These are phyloP conservation scores for Triplophysa tibetana DNA, from an alignment of 2,113 vertebrate genomes.

Conservation along the genomic window DNA sequence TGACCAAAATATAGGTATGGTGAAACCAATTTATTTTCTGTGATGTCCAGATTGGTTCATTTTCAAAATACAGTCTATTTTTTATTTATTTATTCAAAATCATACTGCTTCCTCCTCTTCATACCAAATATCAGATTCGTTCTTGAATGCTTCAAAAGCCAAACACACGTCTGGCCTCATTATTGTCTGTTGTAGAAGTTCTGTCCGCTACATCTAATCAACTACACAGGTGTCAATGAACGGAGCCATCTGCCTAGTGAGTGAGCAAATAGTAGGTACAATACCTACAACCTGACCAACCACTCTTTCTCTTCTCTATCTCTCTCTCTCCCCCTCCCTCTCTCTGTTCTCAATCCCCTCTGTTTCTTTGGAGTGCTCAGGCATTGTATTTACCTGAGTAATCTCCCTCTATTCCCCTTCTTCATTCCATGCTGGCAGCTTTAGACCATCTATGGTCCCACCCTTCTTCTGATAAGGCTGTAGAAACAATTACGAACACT, in stretches of 20 bases:
- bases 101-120: background rate
- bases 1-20: no score
- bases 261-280: constrained; percentile 73
- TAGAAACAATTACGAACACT: constrained; percentile 14
- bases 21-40: no score
- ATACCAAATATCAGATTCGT: background rate
- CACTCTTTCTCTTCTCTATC: constrained; percentile 11
- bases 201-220: constrained; percentile 25
- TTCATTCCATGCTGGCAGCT: constrained; percentile 21
- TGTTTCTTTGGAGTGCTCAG: constrained; percentile 26
- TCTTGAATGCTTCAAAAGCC: background rate
- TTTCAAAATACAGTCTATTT: background rate
- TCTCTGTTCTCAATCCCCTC: constrained; percentile 31
- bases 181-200: constrained; percentile 23
- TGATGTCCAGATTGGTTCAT: background rate
- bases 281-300: constrained; percentile 70
- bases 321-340: constrained; percentile 38
- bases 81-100: background rate
- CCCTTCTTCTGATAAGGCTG: constrained; percentile 36
- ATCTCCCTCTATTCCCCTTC: constrained; percentile 16
- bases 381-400: constrained; percentile 25
- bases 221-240: constrained; percentile 56
- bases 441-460: constrained; percentile 15
- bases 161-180: constrained; percentile 22
- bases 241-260: constrained; percentile 73